These are phyloP conservation scores for Pristionchus mayeri DNA, from an alignment of 2,888 invertebrate species.

Conservation along the genomic window DNA sequence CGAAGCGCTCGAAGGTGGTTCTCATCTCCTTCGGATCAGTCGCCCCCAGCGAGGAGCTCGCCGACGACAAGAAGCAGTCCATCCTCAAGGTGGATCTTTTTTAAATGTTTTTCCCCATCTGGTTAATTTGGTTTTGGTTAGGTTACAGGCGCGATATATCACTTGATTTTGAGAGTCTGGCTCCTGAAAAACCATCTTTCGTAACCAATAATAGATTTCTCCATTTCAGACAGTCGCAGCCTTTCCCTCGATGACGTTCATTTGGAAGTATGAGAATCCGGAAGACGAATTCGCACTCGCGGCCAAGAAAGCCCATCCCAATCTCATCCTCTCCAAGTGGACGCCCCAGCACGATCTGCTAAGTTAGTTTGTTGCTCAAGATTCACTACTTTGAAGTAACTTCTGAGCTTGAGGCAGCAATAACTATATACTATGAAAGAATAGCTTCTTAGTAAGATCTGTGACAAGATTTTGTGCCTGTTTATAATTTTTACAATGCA, in stretches of 20 bases:
- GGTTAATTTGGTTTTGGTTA: too few species aligned
- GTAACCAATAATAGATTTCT: background rate
- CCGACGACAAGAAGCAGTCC: background rate
- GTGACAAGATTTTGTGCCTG: too few species aligned
- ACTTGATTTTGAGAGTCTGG: too few species aligned
- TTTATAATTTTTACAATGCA: background rate
- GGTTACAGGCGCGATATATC: too few species aligned
- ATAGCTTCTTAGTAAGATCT: too few species aligned
- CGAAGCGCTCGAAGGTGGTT: background rate
- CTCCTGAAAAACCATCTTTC: too few species aligned
- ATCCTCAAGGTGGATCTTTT: background rate
- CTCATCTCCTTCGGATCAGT: conserved; percentile 2
- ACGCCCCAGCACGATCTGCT: conserved; percentile 36
- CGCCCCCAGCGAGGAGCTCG: background rate
- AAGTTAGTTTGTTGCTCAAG: background rate
- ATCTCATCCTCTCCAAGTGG: conserved; percentile 16
- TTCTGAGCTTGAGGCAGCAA: background rate
- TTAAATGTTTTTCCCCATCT: background rate
- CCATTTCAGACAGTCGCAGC: conserved; percentile 7
- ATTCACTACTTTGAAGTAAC: too few species aligned
- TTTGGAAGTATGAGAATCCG: conserved; percentile 21
- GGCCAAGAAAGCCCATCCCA: background rate
- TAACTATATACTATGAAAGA: background rate
- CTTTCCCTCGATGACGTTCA: conserved; percentile 1
- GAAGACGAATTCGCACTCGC: background rate